Base-by-base conservation (phyloP, 2,113 vertebrate species). In the Gnathonemus longibarbis region DNA sequence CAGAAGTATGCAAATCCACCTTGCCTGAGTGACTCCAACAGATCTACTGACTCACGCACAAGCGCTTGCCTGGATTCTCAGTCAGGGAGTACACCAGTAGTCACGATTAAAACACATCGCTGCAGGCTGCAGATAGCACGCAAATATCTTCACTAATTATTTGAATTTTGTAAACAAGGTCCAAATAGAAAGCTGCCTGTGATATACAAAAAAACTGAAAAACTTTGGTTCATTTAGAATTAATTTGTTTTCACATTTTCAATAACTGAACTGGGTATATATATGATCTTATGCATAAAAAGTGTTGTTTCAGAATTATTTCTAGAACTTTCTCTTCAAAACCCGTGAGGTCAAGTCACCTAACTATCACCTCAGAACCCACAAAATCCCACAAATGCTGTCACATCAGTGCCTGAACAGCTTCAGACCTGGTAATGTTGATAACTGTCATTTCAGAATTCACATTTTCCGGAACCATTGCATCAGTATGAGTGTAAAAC, bases 1-100 rank as follows among this genome's bases (percentile, higher is more conserved):
- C 86, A 91, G 90, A 91, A 89, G 84, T 91, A 92, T 92, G 91
- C 92, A 93, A 93, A 92, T 93, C 88, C 80, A 52, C 5, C 50
- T 70, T 17, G 53, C 89, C 85, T 45, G 48, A 89, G 24, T 31
- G 80, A 52, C 83, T 49, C 35, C 66, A 15, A 52, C 89, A 90
- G 88, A 91, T 92, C 90, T 89, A 62, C 58, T 84, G 45, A 86
- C 89, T 88, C 77, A 50, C 84, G 5, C 74, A 84, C 91, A 48
- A 21, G 39, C 48, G 17, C 80, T 84, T 89, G 83, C 84, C 87
- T 91, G 90, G 13, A 5, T 87, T 89, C 85, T 66, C 49, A 53
- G 90, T 90, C 85, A 39, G 49, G 39, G 39, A 17, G 24, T 24
- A 50, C 49, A 35, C 17, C 39, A 56, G n/a, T 19, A 35, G 70